These are phyloP conservation scores for Gryon sp. DNA, from an alignment of 1,140 invertebrate species.

Conservation along the genomic window DNA sequence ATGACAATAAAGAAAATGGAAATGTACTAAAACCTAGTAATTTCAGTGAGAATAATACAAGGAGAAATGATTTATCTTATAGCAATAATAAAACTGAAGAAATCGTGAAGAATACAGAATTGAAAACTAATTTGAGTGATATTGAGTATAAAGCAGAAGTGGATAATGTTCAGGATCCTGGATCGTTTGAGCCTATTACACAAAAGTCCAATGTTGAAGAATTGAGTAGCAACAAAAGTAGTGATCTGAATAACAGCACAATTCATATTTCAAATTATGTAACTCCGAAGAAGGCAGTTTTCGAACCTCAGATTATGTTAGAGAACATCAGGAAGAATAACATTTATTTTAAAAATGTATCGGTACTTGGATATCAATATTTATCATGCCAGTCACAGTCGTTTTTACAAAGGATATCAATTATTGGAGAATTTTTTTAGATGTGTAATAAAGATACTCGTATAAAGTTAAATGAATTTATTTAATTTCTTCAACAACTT, in stretches of 20 bases:
- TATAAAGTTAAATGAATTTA: too few species aligned
- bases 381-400: conserved; percentile 85
- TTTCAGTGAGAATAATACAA: conserved; percentile 1
- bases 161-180: conserved; percentile 69
- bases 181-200: conserved; percentile 61
- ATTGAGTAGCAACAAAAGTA: conserved; percentile 30
- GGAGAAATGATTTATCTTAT: conserved; percentile 20
- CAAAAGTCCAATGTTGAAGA: conserved; percentile 41
- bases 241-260: conserved; percentile 30
- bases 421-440: conserved; percentile 85
- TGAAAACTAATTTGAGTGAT: too few species aligned
- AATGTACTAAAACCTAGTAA: too few species aligned
- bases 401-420: conserved; percentile 86
- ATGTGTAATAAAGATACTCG: conserved; percentile 12
- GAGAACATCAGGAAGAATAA: conserved; percentile 82
- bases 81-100: conserved; percentile 42
- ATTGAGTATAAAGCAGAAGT: conserved; percentile 70
- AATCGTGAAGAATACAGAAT: conserved; percentile 21
- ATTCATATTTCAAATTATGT: conserved; percentile 50
- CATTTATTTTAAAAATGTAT: conserved; percentile 79
- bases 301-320: conserved; percentile 82
- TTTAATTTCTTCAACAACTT: too few species aligned
- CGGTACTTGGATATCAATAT: conserved; percentile 80
- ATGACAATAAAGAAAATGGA: background rate
- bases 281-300: conserved; percentile 70